phyloP scores from a whole-genome alignment of 1,140 invertebrate species.

The Grapholita molesta region DNA sequence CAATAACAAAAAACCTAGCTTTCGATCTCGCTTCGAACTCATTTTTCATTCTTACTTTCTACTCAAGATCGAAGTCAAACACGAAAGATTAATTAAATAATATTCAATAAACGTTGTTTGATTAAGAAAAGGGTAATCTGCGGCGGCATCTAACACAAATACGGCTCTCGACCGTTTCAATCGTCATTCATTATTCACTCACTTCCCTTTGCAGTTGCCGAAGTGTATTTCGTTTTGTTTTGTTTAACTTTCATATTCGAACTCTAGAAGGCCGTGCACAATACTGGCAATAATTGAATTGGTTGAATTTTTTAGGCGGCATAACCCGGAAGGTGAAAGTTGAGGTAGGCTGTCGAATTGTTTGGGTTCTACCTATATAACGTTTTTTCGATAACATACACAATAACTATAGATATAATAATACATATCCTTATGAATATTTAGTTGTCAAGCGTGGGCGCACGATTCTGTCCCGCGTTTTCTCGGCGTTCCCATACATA shows the following conservation, averaged over 20 bases:
- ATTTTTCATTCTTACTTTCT: conserved; percentile 31
- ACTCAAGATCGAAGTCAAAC: conserved; percentile 55
- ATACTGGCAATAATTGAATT: conserved; percentile 65
- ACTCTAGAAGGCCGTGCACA: conserved; percentile 55
- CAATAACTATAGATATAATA: too few species aligned
- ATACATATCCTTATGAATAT: too few species aligned
- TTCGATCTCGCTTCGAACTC: conserved; percentile 21
- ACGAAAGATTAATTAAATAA: conserved; percentile 75
- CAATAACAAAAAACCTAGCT: conserved; percentile 2
- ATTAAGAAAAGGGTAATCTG: conserved; percentile 74
- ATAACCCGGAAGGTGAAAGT: conserved; percentile 39
- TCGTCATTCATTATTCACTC: conserved; percentile 75
- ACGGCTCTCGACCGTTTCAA: conserved; percentile 67
- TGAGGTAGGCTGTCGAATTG: conserved; percentile 17
- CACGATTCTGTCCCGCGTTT: too few species aligned
- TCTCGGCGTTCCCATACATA: too few species aligned
- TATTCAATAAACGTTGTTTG: conserved; percentile 74
- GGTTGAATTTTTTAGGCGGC: conserved; percentile 48
- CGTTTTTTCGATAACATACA: not conserved
- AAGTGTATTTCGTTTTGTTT: conserved; percentile 69
- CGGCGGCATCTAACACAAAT: conserved; percentile 74
- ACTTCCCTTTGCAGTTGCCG: conserved; percentile 71
- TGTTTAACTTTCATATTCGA: conserved; percentile 74
- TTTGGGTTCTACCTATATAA: not conserved
- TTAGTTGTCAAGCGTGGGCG: too few species aligned